A percentile compares a stretch with the other conserved stretches of the same genome.
Evolutionary conservation across 2,888 invertebrate species (phyloP).

Genomic region (Tyria jacobaeae): DNA sequence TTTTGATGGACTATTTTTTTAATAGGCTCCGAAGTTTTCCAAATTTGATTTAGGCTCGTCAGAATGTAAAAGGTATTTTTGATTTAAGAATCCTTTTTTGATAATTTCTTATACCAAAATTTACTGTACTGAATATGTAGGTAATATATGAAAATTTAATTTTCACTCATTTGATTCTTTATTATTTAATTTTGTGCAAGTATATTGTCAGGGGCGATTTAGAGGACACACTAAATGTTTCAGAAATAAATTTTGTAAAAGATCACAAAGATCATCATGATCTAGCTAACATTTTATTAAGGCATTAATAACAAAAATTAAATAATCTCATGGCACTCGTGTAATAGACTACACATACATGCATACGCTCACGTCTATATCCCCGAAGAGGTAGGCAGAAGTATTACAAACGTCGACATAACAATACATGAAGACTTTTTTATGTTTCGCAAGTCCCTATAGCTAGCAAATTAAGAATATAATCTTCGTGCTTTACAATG

Average conservation of each 20-base stretch:
- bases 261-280: too few species aligned
- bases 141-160: background rate
- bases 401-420: too few species aligned
- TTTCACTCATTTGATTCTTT: background rate
- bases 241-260: background rate
- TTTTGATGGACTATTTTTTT: background rate
- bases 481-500: too few species aligned
- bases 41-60: conserved; percentile 6
- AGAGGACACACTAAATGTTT: background rate
- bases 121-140: background rate
- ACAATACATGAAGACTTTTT: too few species aligned
- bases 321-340: too few species aligned
- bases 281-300: too few species aligned
- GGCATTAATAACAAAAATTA: too few species aligned
- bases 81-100: conserved; percentile 18
- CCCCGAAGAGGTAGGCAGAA: too few species aligned
- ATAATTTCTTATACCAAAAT: conserved; percentile 1
- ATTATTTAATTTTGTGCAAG: background rate
- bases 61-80: conserved; percentile 17
- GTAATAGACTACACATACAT: too few species aligned
- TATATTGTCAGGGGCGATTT: background rate
- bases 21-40: background rate
- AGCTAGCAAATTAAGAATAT: too few species aligned
- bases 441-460: too few species aligned
- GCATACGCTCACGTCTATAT: too few species aligned